A percentile compares a stretch with the other conserved stretches of the same genome.
phyloP scores from a whole-genome alignment of 2,888 invertebrate genomes.

The Trachelus troglodyta region DNA sequence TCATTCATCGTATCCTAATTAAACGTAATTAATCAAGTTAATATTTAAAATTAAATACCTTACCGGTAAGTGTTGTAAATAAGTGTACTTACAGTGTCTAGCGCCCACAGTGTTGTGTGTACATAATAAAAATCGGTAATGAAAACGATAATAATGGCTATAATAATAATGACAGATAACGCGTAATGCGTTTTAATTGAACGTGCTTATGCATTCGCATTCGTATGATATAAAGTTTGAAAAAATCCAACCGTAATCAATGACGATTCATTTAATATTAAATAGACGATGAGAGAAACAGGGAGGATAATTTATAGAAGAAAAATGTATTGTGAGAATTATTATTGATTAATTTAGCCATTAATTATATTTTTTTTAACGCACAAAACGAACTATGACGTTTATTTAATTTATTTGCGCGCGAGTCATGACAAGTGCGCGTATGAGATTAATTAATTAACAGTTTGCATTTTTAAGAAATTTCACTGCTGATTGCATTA shows the following conservation, averaged over 20 bases:
- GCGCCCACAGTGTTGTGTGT: slow-evolving; percentile 60
- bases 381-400: neutral
- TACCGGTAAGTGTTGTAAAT: slow-evolving; percentile 65
- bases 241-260: neutral
- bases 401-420: neutral
- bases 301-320: slow-evolving; percentile 4
- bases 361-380: neutral
- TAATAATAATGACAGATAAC: slow-evolving; percentile 3
- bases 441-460: neutral
- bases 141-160: slow-evolving; percentile 7
- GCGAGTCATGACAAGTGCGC: neutral
- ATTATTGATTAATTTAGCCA: neutral
- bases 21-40: slow-evolving; percentile 28
- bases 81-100: slow-evolving; percentile 67
- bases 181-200: neutral
- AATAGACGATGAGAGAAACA: neutral
- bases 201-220: neutral
- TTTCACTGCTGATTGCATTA: neutral
- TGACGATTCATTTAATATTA: neutral
- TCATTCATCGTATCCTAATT: slow-evolving; percentile 7
- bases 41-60: slow-evolving; percentile 41
- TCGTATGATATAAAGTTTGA: neutral
- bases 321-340: neutral
- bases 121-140: slow-evolving; percentile 42
- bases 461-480: neutral